phyloP scores from a whole-genome alignment of 2,888 invertebrate species.

The Drosophila greeni region DNA sequence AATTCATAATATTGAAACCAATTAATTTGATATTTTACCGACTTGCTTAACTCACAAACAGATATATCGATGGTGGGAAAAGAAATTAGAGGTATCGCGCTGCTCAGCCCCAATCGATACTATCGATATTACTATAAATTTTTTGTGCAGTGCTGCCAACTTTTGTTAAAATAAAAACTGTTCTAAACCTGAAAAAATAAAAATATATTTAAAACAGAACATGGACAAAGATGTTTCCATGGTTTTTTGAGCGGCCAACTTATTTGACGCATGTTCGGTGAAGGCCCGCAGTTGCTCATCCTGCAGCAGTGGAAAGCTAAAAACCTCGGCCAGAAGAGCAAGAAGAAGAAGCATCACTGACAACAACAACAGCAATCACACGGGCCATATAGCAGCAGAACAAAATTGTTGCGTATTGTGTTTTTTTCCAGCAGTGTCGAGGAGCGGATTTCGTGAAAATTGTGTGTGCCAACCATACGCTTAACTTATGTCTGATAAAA shows the following conservation, averaged over 20 bases:
- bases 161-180: no score
- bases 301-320: constrained; percentile 12
- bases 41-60: no score
- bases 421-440: constrained; percentile 46
- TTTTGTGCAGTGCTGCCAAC: no score
- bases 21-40: no score
- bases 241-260: not conserved
- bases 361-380: constrained; percentile 20
- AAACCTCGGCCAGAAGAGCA: constrained; percentile 1
- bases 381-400: constrained; percentile 19
- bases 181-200: no score
- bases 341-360: constrained; percentile 13
- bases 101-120: no score
- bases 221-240: no score
- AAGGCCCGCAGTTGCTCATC: not conserved
- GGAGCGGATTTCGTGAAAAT: constrained; percentile 48
- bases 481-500: constrained; percentile 76
- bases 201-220: no score
- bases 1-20: no score
- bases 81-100: no score
- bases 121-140: no score
- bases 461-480: constrained; percentile 68
- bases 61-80: no score
- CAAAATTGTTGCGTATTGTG: constrained; percentile 47
- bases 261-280: constrained; percentile 13